phyloP scores from a whole-genome alignment of 1,140 invertebrate genomes.

The Pseudomyrmex sp. region DNA sequence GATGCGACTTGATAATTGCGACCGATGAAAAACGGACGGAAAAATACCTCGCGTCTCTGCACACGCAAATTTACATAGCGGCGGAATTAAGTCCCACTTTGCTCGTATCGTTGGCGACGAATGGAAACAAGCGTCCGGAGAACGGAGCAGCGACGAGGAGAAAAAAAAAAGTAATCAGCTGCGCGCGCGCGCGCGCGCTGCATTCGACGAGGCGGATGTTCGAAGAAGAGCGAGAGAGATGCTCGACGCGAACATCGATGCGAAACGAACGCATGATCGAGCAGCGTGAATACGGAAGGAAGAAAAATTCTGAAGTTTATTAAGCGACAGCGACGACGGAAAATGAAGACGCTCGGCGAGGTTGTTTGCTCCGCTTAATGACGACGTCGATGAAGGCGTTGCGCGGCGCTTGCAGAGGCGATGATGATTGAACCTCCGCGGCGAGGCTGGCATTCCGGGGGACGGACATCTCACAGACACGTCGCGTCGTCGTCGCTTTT shows the following conservation, averaged over 20 bases:
- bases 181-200: conserved; percentile 1
- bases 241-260: not conserved
- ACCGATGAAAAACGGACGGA: not conserved
- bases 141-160: not conserved
- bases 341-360: conserved; percentile 47
- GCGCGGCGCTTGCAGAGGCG: conserved; percentile 6
- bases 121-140: not conserved
- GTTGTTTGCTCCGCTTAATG: conserved; percentile 55
- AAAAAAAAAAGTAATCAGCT: conserved; percentile 37
- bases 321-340: conserved; percentile 27
- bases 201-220: not conserved
- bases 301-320: conserved; percentile 39
- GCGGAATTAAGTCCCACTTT: conserved; percentile 40
- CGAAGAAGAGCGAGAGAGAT: too few species aligned
- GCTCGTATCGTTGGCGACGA: not conserved
- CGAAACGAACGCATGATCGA: conserved; percentile 40
- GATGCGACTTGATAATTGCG: conserved; percentile 25
- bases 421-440: conserved; percentile 26
- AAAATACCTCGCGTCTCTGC: not conserved
- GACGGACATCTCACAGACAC: not conserved
- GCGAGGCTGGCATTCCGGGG: not conserved
- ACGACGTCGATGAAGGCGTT: conserved; percentile 16
- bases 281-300: conserved; percentile 30
- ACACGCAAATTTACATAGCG: conserved; percentile 21
- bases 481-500: not conserved